Evolutionary conservation across 1,140 invertebrate genomes (phyloP), one percentile per base, ranked within the genome.

Genomic region (Thereuonema tuberculata): DNA sequence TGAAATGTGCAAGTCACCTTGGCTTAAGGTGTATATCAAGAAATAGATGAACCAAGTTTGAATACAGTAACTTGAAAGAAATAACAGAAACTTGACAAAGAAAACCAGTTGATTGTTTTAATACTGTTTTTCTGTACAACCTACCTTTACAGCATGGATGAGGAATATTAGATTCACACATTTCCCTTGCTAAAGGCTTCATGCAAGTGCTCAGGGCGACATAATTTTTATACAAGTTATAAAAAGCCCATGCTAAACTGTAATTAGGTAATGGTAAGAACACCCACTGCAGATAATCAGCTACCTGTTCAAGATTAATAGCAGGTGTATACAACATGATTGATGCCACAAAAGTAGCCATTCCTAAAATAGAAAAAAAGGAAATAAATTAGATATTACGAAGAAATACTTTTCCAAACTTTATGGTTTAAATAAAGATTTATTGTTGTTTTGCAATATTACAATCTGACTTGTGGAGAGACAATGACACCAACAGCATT

Each of bases 211-310:
- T 28, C 5, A 12, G 27, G 5, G 53, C 53, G 23, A 55, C 53
- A 28, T 68, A 69, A 59, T 78, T 78, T 17, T 66, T 67, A 63
- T 77, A 76, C 27, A 82, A 67, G 54, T 82, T 79, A 58, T 77
- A 76, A 9, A 84, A 67, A 20, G 77, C 75, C 55, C 77, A 71
- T 2, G 79, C 81, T 26, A 89, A 72, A 63, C 81, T 81, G 71
- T 87, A 89, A 56, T 85, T 82, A 0, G 87, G 86, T 58, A 86
- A 76, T 1, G 82, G 60, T 28, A 85, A 69, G 65, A 89, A 82
- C 28, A 86, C 67, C 65, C 76, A 76, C 65, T 85, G 81, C 58
- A 88, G 70, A 15, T 77, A 71, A 14, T 76, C 66, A 5, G 82
- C 82, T 1, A 81, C 75, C 31, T 78, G 52, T 59, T 73, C 68